A percentile compares a stretch with the other conserved stretches of the same genome.
Conservation (phyloP, 2,113 vertebrate genomes). For the Peromyscus leucopus region DNA sequence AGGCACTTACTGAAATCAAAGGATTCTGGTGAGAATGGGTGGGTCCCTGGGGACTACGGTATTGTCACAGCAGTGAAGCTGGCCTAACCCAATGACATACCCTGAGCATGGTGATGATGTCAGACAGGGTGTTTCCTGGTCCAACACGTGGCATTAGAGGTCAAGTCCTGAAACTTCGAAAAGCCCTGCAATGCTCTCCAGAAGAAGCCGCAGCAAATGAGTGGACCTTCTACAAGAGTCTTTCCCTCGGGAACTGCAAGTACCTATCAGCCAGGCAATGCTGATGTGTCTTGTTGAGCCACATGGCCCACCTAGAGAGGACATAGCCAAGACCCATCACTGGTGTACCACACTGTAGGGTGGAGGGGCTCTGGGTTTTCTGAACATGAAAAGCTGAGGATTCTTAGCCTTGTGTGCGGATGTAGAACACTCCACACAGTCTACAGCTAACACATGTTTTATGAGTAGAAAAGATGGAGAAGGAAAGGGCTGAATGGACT, state of each 20-base stretch:
- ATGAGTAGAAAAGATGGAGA: not conserved
- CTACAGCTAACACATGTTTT: not conserved
- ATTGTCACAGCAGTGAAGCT: not conserved
- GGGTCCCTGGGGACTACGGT: not conserved
- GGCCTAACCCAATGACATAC: not conserved
- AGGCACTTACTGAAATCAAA: not conserved
- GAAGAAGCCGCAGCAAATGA: not conserved
- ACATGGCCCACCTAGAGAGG: too few relatives aligned
- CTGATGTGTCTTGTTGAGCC: not conserved
- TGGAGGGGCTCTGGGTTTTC: not conserved
- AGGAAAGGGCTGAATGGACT: not conserved
- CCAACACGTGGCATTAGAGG: not conserved
- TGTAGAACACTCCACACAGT: not conserved
- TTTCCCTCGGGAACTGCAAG: not conserved
- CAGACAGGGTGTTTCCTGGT: not conserved
- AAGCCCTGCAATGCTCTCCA: not conserved
- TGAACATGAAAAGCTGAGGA: not conserved
- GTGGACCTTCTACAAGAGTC: not conserved
- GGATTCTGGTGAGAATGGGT: not conserved
- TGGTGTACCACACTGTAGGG: not conserved
- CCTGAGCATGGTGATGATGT: not conserved
- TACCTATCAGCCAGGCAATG: not conserved
- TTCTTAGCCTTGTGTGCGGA: not conserved
- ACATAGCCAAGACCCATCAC: fast-evolving
- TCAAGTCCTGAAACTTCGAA: not conserved